Base-by-base conservation (phyloP, 1,140 invertebrate species). In the Aphaenogaster rudis region DNA sequence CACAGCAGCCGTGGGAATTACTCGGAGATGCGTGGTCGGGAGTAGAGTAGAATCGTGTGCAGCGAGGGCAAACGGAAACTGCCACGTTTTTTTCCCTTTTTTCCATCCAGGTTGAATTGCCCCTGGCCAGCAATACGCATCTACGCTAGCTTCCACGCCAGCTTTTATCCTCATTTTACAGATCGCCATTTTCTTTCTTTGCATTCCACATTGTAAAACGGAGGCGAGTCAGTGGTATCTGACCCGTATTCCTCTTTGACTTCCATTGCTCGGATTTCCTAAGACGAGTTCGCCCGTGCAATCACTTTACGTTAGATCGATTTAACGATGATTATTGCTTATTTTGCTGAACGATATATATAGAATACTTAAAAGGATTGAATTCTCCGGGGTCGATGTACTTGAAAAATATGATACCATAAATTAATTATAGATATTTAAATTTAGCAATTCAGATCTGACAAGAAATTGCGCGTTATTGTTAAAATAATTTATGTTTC, bases 111-210 rank as follows among this genome's bases (percentile, higher is more conserved):
- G 39, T 79, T 39, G 45, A 64, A 64, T 79, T 36, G 61, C 77
- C 33, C 17, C 28, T 59, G 54, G 33, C 61, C 52, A 28, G 8
- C 28, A 28, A 28, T 64, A 50, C 45, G 63, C 63, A 36, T 66
- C 48, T 67, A 80, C 28, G 11, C 17, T 21, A 61, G 21, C 8
- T 63, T 50, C 63, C 36, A 39, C n/a, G 2, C 48, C 42, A 66
- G 48, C 39, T 63, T 86, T 86, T 88, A 88, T 86, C 84, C 63
- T 76, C 76, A 69, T 86, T 86, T 74, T 45, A 15, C 54, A 42
- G 45, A 15, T 8, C 36, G 33, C 52, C 61, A 61, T 74, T 76
- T 64, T 39, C n/a, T 54, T 59, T 72, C 45, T 67, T 80, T 88
- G 74, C 82, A 88, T 80, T 63, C 52, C 28, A n/a, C 36, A 45